Evolutionary conservation across 1,140 invertebrate genomes (phyloP).

Genomic region (Arctopsyche grandis): DNA sequence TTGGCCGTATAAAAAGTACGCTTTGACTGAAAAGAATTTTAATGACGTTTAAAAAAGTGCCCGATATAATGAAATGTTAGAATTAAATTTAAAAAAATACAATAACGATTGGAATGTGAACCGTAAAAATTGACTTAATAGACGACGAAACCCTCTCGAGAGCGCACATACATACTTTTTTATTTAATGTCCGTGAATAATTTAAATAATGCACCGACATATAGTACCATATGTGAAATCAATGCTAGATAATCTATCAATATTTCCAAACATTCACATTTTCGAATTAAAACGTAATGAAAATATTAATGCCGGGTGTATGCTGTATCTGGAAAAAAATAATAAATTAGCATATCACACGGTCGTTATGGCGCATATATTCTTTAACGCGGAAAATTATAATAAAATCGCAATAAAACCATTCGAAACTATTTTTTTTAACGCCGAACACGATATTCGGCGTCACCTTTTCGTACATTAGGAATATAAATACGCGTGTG

Average conservation of each 20-base stretch:
- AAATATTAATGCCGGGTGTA: neutral
- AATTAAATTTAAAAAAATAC: neutral
- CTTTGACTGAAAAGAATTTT: slow-evolving; percentile 16
- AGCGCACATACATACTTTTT: too few relatives aligned
- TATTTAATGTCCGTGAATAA: neutral
- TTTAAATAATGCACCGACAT: slow-evolving; percentile 16
- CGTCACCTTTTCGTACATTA: slow-evolving; percentile 20
- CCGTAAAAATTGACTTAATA: slow-evolving; percentile 27
- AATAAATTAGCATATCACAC: neutral
- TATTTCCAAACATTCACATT: neutral
- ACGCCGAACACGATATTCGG: neutral
- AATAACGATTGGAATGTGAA: slow-evolving; percentile 26
- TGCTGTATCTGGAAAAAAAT: neutral
- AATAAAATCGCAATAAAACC: slow-evolving; percentile 24
- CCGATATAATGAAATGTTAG: neutral
- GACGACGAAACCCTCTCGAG: neutral
- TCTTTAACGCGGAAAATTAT: neutral
- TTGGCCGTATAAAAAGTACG: slow-evolving; percentile 13
- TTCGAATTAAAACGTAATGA: neutral
- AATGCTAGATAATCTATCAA: neutral
- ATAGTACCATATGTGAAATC: slow-evolving; percentile 11
- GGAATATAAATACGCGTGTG: neutral
- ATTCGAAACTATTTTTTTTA: slow-evolving; percentile 23
- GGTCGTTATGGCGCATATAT: neutral
- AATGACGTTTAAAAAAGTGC: slow-evolving; percentile 14